These are phyloP conservation scores for Drosophila mojavensis DNA, from an alignment of 1,140 invertebrate genomes.

Conservation along the genomic window DNA sequence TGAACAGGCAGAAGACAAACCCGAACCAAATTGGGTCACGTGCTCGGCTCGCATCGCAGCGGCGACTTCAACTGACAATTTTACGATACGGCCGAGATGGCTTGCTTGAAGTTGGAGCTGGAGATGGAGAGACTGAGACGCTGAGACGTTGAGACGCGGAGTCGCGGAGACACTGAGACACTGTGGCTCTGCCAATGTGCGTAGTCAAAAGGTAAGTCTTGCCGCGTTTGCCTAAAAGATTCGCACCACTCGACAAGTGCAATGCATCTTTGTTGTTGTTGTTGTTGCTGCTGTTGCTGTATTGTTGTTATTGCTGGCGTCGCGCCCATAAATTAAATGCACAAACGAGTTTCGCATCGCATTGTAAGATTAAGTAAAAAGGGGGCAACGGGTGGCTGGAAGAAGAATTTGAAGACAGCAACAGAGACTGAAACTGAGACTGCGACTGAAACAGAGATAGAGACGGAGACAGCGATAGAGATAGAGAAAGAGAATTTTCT, in stretches of 20 bases:
- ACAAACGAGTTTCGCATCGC: constrained; percentile 78
- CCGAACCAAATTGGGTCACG: constrained; percentile 73
- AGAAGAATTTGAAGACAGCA: constrained; percentile 4
- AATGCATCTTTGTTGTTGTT: constrained; percentile 56
- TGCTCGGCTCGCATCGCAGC: constrained; percentile 43
- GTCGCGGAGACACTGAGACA: background rate
- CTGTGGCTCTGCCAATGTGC: constrained; percentile 25
- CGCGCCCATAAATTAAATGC: constrained; percentile 82
- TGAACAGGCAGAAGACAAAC: constrained; percentile 7
- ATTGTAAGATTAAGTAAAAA: constrained; percentile 71
- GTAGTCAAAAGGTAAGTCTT: constrained; percentile 43
- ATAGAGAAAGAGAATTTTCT: constrained; percentile 47
- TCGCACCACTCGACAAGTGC: constrained; percentile 70
- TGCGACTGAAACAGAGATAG: constrained; percentile 3
- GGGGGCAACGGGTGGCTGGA: constrained; percentile 37
- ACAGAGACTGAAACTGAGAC: constrained; percentile 11
- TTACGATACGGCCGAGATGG: constrained; percentile 48
- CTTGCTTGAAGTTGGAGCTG: constrained; percentile 15
- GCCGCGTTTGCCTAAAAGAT: constrained; percentile 49
- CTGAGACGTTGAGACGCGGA: background rate
- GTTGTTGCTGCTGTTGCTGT: constrained; percentile 23
- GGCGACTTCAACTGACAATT: constrained; percentile 63
- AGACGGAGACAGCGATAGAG: constrained; percentile 6
- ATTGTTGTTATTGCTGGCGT: constrained; percentile 62
- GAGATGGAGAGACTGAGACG: background rate